Evolutionary conservation across 2,888 invertebrate genomes (phyloP).

Genomic region (Nesidiocoris tenuis): DNA sequence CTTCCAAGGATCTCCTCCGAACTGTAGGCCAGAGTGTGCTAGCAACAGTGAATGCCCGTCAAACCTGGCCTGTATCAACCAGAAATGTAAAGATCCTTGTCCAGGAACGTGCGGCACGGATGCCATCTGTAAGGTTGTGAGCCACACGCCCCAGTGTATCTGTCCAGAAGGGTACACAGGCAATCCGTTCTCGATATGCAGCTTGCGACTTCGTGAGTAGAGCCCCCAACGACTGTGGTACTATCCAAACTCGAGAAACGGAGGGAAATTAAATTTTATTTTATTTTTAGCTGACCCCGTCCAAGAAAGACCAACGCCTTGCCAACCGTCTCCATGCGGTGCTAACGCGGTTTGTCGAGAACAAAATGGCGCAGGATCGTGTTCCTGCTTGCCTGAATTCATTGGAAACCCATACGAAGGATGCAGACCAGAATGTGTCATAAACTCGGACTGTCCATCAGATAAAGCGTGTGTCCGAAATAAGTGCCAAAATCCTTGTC

Average conservation of each 20-base stretch:
- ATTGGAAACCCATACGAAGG: constrained; percentile 67
- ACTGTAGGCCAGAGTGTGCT: constrained; percentile 53
- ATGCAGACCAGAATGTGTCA: constrained; percentile 71
- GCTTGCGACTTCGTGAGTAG: constrained; percentile 41
- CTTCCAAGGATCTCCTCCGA: constrained; percentile 53
- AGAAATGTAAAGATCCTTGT: constrained; percentile 55
- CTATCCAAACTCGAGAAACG: no score
- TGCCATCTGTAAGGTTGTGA: constrained; percentile 55
- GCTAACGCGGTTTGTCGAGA: constrained; percentile 59
- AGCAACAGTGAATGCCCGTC: constrained; percentile 53
- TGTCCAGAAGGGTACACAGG: constrained; percentile 60
- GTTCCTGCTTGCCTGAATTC: constrained; percentile 67
- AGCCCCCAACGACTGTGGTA: no score
- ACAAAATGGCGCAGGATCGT: constrained; percentile 64
- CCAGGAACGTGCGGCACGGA: constrained; percentile 53
- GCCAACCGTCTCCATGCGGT: constrained; percentile 59
- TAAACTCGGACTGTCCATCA: constrained; percentile 69
- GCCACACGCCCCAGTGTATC: constrained; percentile 57
- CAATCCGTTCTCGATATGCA: constrained; percentile 67
- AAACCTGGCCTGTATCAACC: constrained; percentile 54
- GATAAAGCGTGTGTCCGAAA: constrained; percentile 67
- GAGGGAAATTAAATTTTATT: no score
- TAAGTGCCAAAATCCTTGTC: constrained; percentile 72
- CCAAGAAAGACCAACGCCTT: constrained; percentile 61
- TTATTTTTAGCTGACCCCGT: constrained; percentile 46